Conservation (phyloP, 2,888 invertebrate species). For the Autographa pulchrina region DNA sequence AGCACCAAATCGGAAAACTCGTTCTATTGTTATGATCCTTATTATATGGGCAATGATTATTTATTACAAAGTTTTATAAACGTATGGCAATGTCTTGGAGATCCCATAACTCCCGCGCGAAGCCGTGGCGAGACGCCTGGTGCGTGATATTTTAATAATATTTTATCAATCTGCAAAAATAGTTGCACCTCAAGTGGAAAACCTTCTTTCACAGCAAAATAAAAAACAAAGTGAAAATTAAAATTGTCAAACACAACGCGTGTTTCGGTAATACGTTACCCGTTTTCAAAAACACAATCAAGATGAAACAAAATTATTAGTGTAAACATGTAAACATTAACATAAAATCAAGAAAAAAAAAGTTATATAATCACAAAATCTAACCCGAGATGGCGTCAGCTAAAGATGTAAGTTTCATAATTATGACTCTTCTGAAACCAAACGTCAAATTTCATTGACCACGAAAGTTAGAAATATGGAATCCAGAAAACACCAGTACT, state of each 20-base stretch:
- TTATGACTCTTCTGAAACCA: not conserved
- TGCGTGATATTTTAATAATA: not conserved
- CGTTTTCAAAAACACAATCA: slow-evolving; percentile 9
- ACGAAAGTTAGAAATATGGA: not conserved
- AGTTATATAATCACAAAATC: slow-evolving; percentile 8
- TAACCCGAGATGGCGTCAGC: slow-evolving; percentile 18
- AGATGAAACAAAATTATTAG: slow-evolving; percentile 29
- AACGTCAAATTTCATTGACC: not conserved
- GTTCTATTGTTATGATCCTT: too few species aligned
- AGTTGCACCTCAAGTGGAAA: not conserved
- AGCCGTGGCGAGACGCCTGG: too few species aligned
- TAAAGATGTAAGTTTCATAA: slow-evolving; percentile 39
- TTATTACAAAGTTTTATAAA: too few species aligned
- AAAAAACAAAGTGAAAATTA: slow-evolving; percentile 30
- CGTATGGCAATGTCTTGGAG: too few species aligned
- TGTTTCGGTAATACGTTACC: slow-evolving; percentile 1
- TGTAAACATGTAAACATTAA: slow-evolving; percentile 21
- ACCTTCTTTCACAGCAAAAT: slow-evolving; percentile 19
- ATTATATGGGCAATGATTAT: too few species aligned
- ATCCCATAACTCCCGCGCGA: too few species aligned
- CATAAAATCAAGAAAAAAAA: not conserved
- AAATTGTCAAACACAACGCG: slow-evolving; percentile 32
- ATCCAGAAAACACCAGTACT: not conserved
- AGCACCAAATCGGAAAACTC: too few species aligned
- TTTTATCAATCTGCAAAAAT: not conserved